Percentiles rank a stretch among this genome's conserved stretches.
These are phyloP conservation scores for Chrysomela aeneicollis DNA, from an alignment of 2,888 invertebrate genomes.

Conservation along the genomic window DNA sequence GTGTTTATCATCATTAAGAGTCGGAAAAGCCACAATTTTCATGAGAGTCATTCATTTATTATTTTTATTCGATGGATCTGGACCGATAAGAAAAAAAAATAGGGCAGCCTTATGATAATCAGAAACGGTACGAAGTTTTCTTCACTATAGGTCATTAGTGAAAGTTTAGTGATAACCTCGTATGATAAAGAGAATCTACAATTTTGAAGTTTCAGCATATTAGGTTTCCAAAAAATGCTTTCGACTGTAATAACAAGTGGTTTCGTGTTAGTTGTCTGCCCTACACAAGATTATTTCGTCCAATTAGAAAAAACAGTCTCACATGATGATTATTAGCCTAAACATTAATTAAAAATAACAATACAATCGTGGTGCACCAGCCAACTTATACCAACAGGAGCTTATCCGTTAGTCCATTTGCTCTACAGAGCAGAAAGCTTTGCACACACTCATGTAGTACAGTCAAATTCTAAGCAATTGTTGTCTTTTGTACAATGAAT, in stretches of 20 bases:
- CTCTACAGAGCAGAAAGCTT: constrained; percentile 58
- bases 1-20: not conserved
- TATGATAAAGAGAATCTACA: too few species aligned
- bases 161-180: too few species aligned
- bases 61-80: not conserved
- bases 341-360: constrained; percentile 33
- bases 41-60: not conserved
- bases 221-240: too few species aligned
- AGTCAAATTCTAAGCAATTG: constrained; percentile 8
- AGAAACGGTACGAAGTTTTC: too few species aligned
- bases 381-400: constrained; percentile 25
- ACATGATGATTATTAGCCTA: constrained; percentile 22
- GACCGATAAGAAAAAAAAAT: not conserved
- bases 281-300: constrained; percentile 17
- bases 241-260: too few species aligned
- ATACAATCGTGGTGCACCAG: constrained; percentile 16
- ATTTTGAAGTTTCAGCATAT: too few species aligned
- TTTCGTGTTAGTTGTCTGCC: too few species aligned
- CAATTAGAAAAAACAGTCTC: constrained; percentile 22
- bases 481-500: too few species aligned
- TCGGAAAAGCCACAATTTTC: not conserved
- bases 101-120: not conserved
- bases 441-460: constrained; percentile 48
- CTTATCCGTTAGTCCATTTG: constrained; percentile 59
- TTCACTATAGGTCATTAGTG: too few species aligned